Percentiles rank a stretch among this genome's conserved stretches.
Conservation (phyloP, 2,888 invertebrate species). For the Ichneumoninae sp. region DNA sequence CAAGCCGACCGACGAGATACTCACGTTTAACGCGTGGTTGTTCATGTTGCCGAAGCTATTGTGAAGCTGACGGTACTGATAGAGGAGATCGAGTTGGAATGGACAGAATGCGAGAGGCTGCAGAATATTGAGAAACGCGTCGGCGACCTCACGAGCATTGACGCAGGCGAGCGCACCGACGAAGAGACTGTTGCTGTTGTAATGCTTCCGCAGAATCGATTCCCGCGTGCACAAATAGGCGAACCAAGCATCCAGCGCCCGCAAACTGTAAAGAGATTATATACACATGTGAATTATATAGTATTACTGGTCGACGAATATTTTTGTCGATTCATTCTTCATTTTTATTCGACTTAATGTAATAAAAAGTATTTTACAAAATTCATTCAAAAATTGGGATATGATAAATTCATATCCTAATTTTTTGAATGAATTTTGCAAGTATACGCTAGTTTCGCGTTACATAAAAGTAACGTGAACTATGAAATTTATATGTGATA, state of each 20-base stretch:
- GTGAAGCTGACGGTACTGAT: constrained; percentile 91
- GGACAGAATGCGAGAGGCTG: constrained; percentile 92
- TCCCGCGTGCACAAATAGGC: constrained; percentile 94
- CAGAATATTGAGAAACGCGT: constrained; percentile 91
- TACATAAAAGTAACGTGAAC: too few relatives aligned
- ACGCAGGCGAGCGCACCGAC: constrained; percentile 86
- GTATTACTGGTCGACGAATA: background rate
- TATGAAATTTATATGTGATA: too few relatives aligned
- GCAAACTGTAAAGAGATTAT: constrained; percentile 86
- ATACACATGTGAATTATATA: background rate
- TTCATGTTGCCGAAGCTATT: constrained; percentile 90
- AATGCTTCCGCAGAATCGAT: constrained; percentile 92
- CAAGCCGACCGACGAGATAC: constrained; percentile 50
- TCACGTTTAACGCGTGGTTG: constrained; percentile 84
- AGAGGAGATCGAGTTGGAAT: constrained; percentile 92
- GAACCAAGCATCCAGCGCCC: constrained; percentile 96
- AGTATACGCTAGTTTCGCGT: too few relatives aligned
- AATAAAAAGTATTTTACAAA: background rate
- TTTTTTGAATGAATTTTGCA: background rate
- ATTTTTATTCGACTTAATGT: background rate
- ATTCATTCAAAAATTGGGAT: background rate
- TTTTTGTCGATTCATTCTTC: background rate
- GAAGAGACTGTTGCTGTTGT: constrained; percentile 91
- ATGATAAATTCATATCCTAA: too few relatives aligned
- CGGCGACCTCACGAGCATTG: constrained; percentile 86